Evolutionary conservation across 2,113 vertebrate species (phyloP).

Genomic region (Okapia johnstoni): DNA sequence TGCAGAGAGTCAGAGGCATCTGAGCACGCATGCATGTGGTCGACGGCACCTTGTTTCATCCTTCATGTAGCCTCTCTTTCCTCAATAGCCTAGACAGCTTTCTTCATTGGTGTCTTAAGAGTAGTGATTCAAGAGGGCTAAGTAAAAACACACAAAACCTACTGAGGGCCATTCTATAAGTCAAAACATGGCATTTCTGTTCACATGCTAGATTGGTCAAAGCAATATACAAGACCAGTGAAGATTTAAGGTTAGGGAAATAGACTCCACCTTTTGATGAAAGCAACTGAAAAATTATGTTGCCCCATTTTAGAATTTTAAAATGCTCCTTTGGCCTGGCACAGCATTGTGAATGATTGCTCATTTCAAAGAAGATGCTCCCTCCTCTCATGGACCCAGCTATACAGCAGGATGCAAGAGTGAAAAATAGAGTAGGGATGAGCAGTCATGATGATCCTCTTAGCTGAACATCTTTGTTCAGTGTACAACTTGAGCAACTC

Average conservation of each 20-base stretch:
- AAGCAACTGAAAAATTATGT: neutral
- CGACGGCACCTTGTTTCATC: neutral
- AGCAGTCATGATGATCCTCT: neutral
- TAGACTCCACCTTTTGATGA: neutral
- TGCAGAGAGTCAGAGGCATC: neutral
- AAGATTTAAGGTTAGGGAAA: neutral
- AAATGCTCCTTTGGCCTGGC: neutral
- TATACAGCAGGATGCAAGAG: neutral
- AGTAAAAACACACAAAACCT: neutral
- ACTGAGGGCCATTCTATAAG: neutral
- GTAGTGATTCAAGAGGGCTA: neutral
- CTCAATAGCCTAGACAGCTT: neutral
- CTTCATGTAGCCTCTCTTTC: neutral
- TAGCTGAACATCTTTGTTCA: neutral
- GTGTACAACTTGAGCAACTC: neutral
- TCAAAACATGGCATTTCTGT: neutral
- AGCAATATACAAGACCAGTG: neutral
- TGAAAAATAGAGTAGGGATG: neutral
- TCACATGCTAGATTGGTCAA: neutral
- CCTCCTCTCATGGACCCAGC: neutral
- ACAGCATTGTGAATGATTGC: neutral
- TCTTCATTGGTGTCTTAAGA: neutral
- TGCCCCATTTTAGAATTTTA: neutral
- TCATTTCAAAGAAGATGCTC: neutral
- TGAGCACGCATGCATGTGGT: neutral